These are phyloP conservation scores for Grammomys dolichurus DNA, from an alignment of 2,113 vertebrate species.

Conservation along the genomic window DNA sequence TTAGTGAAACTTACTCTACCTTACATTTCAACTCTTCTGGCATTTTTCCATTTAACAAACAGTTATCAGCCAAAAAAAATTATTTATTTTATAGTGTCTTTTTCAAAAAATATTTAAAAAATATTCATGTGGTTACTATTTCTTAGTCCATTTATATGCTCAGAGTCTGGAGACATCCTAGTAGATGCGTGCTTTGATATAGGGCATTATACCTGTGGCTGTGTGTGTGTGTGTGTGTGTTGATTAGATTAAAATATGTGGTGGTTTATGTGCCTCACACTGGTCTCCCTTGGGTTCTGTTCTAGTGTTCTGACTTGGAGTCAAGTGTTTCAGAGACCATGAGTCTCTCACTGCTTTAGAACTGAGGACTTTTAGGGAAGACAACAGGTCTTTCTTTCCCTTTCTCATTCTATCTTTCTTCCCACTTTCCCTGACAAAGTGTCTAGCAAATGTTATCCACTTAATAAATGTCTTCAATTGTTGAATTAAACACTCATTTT, in stretches of 20 bases:
- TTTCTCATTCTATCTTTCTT: not conserved
- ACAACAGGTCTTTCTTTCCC: not conserved
- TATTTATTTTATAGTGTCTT: not conserved
- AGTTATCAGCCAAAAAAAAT: conserved; percentile 9
- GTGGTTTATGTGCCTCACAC: not conserved
- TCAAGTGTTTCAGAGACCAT: not conserved
- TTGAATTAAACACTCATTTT: conserved; percentile 16
- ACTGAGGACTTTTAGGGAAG: not conserved
- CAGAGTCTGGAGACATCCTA: not conserved
- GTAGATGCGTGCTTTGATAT: not conserved
- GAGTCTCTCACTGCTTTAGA: not conserved
- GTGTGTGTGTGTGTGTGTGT: conserved; percentile 13
- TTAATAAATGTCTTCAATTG: conserved; percentile 45
- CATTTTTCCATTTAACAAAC: conserved; percentile 43
- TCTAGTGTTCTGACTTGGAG: not conserved
- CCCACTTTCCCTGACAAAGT: conserved; percentile 1
- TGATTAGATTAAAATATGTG: not conserved
- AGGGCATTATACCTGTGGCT: not conserved
- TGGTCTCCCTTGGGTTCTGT: not conserved
- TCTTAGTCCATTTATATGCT: not conserved
- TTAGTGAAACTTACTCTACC: conserved; percentile 29
- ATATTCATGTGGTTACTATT: conserved; percentile 19
- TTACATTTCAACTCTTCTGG: not conserved
- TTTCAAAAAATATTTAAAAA: not conserved
- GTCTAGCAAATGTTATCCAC: not conserved